phyloP scores from a whole-genome alignment of 2,797 vertebrate genomes.

The Lepidocolaptes lacrymiger region DNA sequence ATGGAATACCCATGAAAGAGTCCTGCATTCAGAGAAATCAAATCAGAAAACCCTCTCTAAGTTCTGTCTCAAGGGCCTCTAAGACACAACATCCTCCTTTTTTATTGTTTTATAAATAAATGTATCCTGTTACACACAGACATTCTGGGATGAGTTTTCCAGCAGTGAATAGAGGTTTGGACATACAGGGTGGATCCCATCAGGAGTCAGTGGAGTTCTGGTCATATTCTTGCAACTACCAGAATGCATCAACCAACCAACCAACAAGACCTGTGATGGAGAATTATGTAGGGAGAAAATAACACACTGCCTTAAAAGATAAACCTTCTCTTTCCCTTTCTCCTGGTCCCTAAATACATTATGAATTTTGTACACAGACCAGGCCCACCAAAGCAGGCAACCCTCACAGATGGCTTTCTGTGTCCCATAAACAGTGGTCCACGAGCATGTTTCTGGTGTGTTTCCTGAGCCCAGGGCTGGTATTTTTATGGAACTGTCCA shows the following conservation, averaged over 20 bases:
- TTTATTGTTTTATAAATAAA: constrained; percentile 28
- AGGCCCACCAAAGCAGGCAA: background rate
- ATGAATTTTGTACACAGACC: background rate
- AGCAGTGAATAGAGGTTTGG: background rate
- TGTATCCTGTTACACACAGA: background rate
- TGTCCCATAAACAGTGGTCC: constrained; percentile 46
- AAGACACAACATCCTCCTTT: constrained; percentile 3
- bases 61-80: constrained; percentile 14
- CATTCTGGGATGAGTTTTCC: constrained; percentile 36
- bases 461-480: constrained; percentile 34
- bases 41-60: background rate
- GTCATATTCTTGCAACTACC: background rate
- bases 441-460: background rate
- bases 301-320: background rate
- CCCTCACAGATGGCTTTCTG: background rate
- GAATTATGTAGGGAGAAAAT: background rate
- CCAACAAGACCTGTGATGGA: background rate
- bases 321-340: constrained; percentile 28
- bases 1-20: background rate
- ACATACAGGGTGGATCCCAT: background rate
- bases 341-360: constrained; percentile 12
- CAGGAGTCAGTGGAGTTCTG: background rate
- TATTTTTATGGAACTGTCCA: constrained; percentile 37
- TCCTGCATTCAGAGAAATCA: background rate
- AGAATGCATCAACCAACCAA: constrained; percentile 4